phyloP scores from a whole-genome alignment of 2,888 invertebrate species.

The Aricia artaxerxes region DNA sequence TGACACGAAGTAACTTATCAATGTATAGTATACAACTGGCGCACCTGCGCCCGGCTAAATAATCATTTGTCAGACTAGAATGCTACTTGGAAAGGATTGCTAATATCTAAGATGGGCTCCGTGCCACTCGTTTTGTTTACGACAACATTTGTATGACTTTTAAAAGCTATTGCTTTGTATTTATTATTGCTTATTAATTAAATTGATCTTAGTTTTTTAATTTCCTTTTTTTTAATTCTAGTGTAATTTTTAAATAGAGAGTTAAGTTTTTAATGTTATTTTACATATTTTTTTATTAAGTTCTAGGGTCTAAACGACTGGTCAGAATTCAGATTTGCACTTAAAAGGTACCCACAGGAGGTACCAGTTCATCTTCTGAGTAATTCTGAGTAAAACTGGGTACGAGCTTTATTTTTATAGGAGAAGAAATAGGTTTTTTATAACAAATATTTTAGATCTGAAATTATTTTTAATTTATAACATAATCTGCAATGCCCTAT shows the following conservation, averaged over 20 bases:
- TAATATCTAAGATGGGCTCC: conserved; percentile 72
- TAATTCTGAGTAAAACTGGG: no score
- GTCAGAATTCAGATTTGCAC: no score
- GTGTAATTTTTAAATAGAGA: no score
- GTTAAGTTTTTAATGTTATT: no score
- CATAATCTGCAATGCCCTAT: not conserved
- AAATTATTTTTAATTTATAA: not conserved
- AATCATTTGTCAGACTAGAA: conserved; percentile 73
- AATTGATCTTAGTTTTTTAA: not conserved
- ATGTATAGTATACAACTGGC: conserved; percentile 41
- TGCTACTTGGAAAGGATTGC: conserved; percentile 74
- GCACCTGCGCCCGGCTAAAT: conserved; percentile 70
- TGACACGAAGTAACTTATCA: conserved; percentile 39
- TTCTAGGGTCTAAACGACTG: no score
- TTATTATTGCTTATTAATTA: not conserved
- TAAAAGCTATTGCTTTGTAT: not conserved
- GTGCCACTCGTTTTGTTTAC: conserved; percentile 56
- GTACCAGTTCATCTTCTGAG: no score
- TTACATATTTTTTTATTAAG: no score
- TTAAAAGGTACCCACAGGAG: no score
- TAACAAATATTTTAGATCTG: not conserved
- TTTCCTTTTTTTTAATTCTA: no score
- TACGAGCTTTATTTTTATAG: no score
- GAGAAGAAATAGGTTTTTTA: no score
- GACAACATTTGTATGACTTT: conserved; percentile 44